A percentile compares a stretch with the other conserved stretches of the same genome.
phyloP scores from a whole-genome alignment of 1,140 invertebrate species.

The Leptinotarsa undecemlineata region DNA sequence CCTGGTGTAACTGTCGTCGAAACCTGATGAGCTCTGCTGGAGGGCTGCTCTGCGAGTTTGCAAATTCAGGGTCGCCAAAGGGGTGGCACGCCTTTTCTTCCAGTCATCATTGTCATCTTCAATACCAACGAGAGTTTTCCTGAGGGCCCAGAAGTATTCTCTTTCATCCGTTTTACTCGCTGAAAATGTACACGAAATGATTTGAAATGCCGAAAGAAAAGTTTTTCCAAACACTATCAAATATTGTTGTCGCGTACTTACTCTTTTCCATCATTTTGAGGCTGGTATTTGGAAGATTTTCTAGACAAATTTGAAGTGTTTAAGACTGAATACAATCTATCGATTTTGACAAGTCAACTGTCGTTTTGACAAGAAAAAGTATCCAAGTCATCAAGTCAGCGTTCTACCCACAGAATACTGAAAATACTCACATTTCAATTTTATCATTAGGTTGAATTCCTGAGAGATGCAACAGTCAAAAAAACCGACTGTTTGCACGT shows the following conservation, averaged over 20 bases:
- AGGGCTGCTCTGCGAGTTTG: neutral
- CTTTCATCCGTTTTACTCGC: neutral
- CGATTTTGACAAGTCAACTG: neutral
- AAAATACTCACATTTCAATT: neutral
- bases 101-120: constrained; percentile 33
- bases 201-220: too few species aligned
- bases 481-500: too few species aligned
- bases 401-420: neutral
- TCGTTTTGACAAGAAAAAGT: neutral
- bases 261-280: constrained; percentile 18
- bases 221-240: too few species aligned
- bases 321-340: neutral
- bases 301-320: neutral
- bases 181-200: neutral
- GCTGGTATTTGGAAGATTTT: neutral
- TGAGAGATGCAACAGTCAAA: too few species aligned
- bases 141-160: constrained; percentile 26
- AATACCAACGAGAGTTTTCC: constrained; percentile 15
- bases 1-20: constrained; percentile 54
- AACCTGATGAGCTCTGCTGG: constrained; percentile 8
- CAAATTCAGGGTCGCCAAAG: constrained; percentile 7
- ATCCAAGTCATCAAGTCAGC: neutral
- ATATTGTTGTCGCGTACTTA: neutral
- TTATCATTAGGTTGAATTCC: too few species aligned
- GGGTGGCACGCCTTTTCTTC: constrained; percentile 35